Evolutionary conservation across 2,113 vertebrate genomes (phyloP), one percentile per base, ranked within the genome.

Genomic region (Eclectus roratus): DNA sequence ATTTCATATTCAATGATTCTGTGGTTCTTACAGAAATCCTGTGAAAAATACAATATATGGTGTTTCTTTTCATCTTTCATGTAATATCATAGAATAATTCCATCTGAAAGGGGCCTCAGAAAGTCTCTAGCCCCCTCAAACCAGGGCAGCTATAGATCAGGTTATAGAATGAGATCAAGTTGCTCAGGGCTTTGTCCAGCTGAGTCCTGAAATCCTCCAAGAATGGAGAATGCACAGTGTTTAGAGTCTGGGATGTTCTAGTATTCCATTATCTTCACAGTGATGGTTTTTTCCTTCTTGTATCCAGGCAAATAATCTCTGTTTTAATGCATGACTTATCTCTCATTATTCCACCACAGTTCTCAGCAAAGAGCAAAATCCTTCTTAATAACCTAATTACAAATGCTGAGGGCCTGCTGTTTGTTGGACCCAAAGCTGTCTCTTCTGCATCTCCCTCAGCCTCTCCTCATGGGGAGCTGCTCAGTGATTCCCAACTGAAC

Each of bases 171-270:
- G 4, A 43, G 33, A 50, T 35, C 9, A 70, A 39, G 14, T 60
- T 72, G 3, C 17, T 68, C 23, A 5, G 7, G 5, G 1, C 13
- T 77, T 78, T 84, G 16, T 27, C 23, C 17, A 61, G 13, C 10
- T 70, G 6, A 58, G 10, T 18, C 33, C 52, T 88, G 17, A 89
- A 91, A 91, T 33, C 6, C 6, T 80, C 13, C 2, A 7, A 23
- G 5, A 27, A 47, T 29, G 3, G 5, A 46, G 9, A 91, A n/a
- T 0, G 0, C 6, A n/a, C 3, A 50, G 5, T 2, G 0, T 64
- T 56, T 76, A 1, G 5, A 10, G 24, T 4, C 6, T 58, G 33
- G 6, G 24, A 13, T 35, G 3, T 44, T 74, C 41, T 20, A n/a
- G 9, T 53, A 5, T 8, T 76, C 16, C 4, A 18, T 68, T 66